Percentiles rank a stretch among this genome's conserved stretches.
Conservation (phyloP, 2,888 invertebrate genomes). For the Epirrhoe tristata region DNA sequence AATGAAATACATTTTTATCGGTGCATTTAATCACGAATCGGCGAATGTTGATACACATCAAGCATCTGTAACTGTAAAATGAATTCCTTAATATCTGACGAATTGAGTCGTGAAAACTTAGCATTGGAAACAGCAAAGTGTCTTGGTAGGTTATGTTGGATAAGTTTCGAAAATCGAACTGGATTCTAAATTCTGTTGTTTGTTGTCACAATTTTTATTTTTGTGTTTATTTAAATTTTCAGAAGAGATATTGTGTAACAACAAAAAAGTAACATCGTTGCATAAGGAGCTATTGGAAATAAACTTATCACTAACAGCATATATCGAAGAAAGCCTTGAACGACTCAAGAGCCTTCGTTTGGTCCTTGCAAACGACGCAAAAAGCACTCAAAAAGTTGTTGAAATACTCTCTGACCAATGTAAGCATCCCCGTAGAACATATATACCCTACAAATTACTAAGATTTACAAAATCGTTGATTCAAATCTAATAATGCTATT, state of each 20-base stretch:
- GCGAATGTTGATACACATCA: slow-evolving; percentile 52
- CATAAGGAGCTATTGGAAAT: slow-evolving; percentile 76
- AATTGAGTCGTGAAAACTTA: slow-evolving; percentile 72
- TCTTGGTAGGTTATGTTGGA: slow-evolving; percentile 80
- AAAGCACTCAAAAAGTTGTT: slow-evolving; percentile 71
- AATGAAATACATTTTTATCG: slow-evolving; percentile 36
- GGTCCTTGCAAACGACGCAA: slow-evolving; percentile 68
- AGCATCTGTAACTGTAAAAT: slow-evolving; percentile 73
- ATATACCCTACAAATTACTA: not conserved
- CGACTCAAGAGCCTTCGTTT: slow-evolving; percentile 64
- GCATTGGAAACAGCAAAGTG: slow-evolving; percentile 71
- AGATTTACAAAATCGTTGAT: not conserved
- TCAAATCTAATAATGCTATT: not conserved
- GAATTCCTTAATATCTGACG: slow-evolving; percentile 78
- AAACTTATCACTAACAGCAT: slow-evolving; percentile 77
- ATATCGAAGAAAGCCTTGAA: slow-evolving; percentile 74
- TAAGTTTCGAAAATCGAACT: slow-evolving; percentile 75
- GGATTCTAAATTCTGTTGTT: slow-evolving; percentile 63
- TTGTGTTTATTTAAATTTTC: slow-evolving; percentile 53
- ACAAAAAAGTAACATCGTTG: slow-evolving; percentile 65
- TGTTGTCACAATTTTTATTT: slow-evolving; percentile 47
- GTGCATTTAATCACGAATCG: slow-evolving; percentile 43
- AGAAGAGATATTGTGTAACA: slow-evolving; percentile 75
- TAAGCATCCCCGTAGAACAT: slow-evolving; percentile 55
- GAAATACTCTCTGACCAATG: slow-evolving; percentile 71